These are phyloP conservation scores for Ptychoptera albimana DNA, from an alignment of 2,888 invertebrate genomes.

Conservation along the genomic window DNA sequence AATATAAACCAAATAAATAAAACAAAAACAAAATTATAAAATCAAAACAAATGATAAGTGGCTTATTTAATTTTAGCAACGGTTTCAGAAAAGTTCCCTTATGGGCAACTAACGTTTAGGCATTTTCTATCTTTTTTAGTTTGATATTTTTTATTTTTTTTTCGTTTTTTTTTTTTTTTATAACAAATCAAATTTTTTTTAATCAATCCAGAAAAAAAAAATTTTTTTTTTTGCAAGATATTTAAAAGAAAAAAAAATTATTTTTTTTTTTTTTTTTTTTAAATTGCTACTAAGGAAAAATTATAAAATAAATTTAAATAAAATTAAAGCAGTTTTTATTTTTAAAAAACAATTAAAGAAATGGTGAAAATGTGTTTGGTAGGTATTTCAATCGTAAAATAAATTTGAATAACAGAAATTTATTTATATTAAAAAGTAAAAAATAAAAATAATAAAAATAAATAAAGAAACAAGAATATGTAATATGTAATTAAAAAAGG, in stretches of 20 bases:
- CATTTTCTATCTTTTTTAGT: conserved; percentile 15
- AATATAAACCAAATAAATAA: too few relatives aligned
- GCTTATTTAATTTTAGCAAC: conserved; percentile 24
- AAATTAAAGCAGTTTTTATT: conserved; percentile 3
- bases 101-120: conserved; percentile 47
- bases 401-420: too few relatives aligned
- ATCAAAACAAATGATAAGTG: background rate
- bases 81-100: conserved; percentile 58
- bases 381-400: too few relatives aligned
- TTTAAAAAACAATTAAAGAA: conserved; percentile 1
- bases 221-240: too few relatives aligned
- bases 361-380: conserved; percentile 9
- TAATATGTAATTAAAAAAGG: too few relatives aligned
- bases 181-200: background rate
- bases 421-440: too few relatives aligned
- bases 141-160: conserved; percentile 9
- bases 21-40: background rate
- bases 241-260: background rate
- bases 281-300: background rate
- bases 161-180: background rate
- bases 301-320: background rate
- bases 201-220: too few relatives aligned
- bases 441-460: too few relatives aligned
- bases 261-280: background rate
- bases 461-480: too few relatives aligned